Conservation (phyloP, 35 echinoderm and acorn worm genomes). For the Ophiothrix spiculata region DNA sequence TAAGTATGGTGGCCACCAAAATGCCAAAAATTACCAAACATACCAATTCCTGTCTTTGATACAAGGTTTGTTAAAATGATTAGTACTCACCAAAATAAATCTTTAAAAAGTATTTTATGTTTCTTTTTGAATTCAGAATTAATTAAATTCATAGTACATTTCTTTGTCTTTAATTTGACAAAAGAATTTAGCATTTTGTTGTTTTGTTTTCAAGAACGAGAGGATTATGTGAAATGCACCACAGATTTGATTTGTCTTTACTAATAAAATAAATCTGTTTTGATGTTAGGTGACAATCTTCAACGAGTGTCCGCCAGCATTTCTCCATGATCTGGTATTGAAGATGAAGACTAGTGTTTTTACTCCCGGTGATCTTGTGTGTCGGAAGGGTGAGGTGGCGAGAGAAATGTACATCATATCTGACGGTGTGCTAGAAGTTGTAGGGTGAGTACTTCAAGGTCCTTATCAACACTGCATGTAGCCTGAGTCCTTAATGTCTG, state of each 20-base stretch:
- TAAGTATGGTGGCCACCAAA: no score
- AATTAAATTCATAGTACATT: no score
- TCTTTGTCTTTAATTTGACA: not conserved
- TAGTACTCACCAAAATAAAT: no score
- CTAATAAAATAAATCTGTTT: no score
- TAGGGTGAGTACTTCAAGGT: conserved; percentile 78
- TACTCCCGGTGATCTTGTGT: conserved; percentile 89
- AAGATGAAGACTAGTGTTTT: conserved; percentile 78
- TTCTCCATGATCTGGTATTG: conserved; percentile 86
- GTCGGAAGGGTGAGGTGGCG: conserved; percentile 90
- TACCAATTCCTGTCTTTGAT: no score
- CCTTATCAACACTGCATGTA: not conserved
- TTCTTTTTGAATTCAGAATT: no score
- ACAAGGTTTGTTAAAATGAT: no score
- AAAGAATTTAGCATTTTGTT: not conserved
- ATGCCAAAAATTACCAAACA: no score
- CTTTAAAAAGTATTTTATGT: no score
- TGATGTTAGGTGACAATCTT: conserved; percentile 71
- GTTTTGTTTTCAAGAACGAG: not conserved
- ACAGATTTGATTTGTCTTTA: no score
- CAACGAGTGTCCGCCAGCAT: conserved; percentile 81
- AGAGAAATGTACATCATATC: conserved; percentile 95
- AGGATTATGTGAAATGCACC: no score
- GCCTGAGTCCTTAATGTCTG: not conserved
- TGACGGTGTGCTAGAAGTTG: conserved; percentile 78